Conservation (phyloP, 2,113 vertebrate species). For the Chunga burmeisteri region DNA sequence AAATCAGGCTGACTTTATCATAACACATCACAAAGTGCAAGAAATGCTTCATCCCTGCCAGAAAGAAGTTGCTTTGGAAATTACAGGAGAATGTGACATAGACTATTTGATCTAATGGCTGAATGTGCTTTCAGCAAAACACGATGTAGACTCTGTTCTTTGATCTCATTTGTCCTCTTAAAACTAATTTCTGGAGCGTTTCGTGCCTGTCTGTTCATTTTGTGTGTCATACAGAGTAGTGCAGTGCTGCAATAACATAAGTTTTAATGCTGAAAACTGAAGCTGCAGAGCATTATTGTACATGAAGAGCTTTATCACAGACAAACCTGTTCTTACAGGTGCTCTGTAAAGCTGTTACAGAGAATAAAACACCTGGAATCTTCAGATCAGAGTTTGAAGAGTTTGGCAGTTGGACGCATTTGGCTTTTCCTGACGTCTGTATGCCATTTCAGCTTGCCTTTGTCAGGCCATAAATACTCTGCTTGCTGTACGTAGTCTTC, state of each 20-base stretch:
- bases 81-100: conserved; percentile 44
- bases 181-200: conserved; percentile 65
- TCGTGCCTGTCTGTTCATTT: conserved; percentile 68
- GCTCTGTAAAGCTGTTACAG: background rate
- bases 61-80: conserved; percentile 62
- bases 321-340: conserved; percentile 14
- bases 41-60: conserved; percentile 54
- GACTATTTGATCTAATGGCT: conserved; percentile 66
- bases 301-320: conserved; percentile 42
- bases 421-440: background rate
- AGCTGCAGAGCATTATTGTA: conserved; percentile 26
- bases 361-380: background rate
- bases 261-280: conserved; percentile 59
- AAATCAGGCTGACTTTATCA: background rate
- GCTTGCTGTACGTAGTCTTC: background rate
- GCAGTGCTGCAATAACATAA: conserved; percentile 29
- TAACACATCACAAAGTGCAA: background rate
- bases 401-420: background rate
- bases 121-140: conserved; percentile 68
- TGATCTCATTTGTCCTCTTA: conserved; percentile 72
- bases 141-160: conserved; percentile 42
- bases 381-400: background rate
- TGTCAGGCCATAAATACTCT: background rate
- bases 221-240: conserved; percentile 30
- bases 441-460: background rate